These are phyloP conservation scores for Phrynocephalus vlangalii DNA, from an alignment of 2,797 vertebrate species.

Conservation along the genomic window DNA sequence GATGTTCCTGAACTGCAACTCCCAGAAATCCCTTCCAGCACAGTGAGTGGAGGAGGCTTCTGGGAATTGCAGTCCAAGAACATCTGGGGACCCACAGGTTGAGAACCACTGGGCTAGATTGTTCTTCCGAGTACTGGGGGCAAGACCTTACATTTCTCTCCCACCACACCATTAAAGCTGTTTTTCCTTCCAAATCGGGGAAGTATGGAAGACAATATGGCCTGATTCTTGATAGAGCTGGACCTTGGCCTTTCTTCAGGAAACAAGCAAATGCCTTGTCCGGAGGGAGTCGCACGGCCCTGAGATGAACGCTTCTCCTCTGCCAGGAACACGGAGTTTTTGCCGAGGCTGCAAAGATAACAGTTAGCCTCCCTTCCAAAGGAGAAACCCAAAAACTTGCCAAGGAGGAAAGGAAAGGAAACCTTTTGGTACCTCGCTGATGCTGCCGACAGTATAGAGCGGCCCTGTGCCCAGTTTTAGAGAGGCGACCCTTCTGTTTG, in stretches of 20 bases:
- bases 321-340: neutral
- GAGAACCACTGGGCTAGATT: too few species aligned
- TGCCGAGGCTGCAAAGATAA: constrained; percentile 3
- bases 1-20: too few species aligned
- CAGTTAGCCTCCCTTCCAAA: too few species aligned
- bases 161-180: too few species aligned
- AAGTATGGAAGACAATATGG: neutral
- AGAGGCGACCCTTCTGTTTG: neutral
- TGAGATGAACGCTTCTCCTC: neutral
- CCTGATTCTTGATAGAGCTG: too few species aligned
- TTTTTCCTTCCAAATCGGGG: neutral
- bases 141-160: too few species aligned
- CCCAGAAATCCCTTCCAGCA: too few species aligned
- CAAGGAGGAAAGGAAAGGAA: neutral
- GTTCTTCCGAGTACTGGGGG: too few species aligned
- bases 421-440: neutral
- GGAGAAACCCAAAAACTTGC: neutral
- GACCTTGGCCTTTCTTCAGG: neutral
- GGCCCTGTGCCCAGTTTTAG: neutral
- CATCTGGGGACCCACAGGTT: too few species aligned
- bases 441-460: neutral
- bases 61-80: too few species aligned
- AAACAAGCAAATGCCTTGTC: neutral
- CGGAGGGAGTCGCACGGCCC: neutral
- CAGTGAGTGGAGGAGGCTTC: too few species aligned